Base-by-base conservation (phyloP, 2,797 vertebrate species). In the Pangasius macronema region DNA sequence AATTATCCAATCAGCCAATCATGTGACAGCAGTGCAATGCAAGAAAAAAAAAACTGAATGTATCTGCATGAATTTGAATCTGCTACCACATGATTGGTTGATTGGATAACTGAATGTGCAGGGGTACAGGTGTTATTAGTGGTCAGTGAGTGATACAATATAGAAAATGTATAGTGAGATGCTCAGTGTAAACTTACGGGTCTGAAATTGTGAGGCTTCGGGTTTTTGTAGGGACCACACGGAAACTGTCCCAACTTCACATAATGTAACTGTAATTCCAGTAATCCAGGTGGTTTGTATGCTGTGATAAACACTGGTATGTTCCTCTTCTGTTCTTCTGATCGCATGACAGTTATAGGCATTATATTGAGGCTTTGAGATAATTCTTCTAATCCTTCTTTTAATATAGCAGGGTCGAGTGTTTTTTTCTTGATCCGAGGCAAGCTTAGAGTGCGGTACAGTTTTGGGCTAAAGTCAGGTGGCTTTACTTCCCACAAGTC, bases 171-270 rank as follows among this genome's bases (percentile, higher is more conserved):
- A 20, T 0, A 30, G 46, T 76, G 18, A 55, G 11, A 61, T 81
- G 13, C 1, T 36, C 39, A 22, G 3, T 30, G 57, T 75, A 82
- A 86, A 90, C 94, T 89, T 87, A 96, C 94, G 79, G 93, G 93
- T 93, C 93, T 95, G 84, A 96, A 96, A 91, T 96, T 70, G 7
- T 94, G 92, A 20, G 88, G 94, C 90, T 94, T 96, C 1, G 92
- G 93, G 88, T 95, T 91, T 91, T 91, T 89, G 90, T 94, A 95
- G 5, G 77, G 70, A 51, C 65, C 90, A 42, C 59, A 67, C 0
- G 90, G 91, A 82, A 91, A 92, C 84, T 93, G 95, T 73, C 93
- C 94, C 1, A 55, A 89, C 92, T 92, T 94, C 13, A 96, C 92
- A 88, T 95, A 96, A 86, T 90, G 88, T 84, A 95, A 53, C 84